Percentiles rank a stretch among this genome's conserved stretches.
phyloP scores from a whole-genome alignment of 2,797 vertebrate genomes.

The Spinus olivaceus region DNA sequence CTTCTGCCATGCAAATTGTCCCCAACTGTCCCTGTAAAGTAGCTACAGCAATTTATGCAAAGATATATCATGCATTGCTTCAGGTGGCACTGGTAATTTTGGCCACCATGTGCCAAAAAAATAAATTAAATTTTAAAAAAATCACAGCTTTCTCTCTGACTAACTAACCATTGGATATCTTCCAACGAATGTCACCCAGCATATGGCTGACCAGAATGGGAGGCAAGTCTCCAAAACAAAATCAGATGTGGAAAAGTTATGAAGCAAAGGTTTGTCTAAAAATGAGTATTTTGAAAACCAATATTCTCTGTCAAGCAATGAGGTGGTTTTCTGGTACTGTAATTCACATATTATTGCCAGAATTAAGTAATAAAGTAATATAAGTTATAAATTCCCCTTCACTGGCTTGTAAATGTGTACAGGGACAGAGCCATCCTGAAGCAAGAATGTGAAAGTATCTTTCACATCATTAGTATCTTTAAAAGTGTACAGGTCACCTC shows the following conservation, averaged over 20 bases:
- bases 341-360: neutral
- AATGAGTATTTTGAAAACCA: neutral
- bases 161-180: slow-evolving; percentile 19
- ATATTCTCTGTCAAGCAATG: neutral
- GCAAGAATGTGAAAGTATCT: neutral
- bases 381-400: neutral
- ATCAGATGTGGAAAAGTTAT: slow-evolving; percentile 19
- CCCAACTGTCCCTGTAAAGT: fast-evolving
- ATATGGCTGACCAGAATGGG: slow-evolving; percentile 58
- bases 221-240: slow-evolving; percentile 45
- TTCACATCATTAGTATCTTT: neutral
- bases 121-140: neutral
- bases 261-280: slow-evolving; percentile 12
- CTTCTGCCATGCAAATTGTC: neutral
- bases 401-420: neutral
- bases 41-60: neutral
- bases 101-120: neutral
- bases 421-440: neutral
- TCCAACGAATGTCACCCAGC: slow-evolving; percentile 36
- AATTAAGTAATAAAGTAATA: neutral
- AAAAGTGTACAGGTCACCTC: neutral
- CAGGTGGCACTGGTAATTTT: neutral
- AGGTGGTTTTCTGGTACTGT: neutral
- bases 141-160: slow-evolving; percentile 5
- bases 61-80: neutral